Evolutionary conservation across 2,113 vertebrate genomes (phyloP).

Genomic region (Cairina moschata): DNA sequence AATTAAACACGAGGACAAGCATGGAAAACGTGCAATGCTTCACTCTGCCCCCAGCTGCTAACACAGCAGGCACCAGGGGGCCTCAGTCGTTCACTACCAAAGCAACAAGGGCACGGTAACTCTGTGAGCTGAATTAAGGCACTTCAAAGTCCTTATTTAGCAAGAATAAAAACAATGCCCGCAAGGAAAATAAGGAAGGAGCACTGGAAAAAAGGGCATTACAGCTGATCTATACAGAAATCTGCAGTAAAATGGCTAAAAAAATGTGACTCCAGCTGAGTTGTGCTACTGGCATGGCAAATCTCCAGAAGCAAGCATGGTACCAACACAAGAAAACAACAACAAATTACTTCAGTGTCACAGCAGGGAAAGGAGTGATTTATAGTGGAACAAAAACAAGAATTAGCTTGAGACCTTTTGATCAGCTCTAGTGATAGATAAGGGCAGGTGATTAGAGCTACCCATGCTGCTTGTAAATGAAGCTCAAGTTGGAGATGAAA

Average conservation of each 20-base stretch:
- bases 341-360: not conserved
- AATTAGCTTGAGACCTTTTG: not conserved
- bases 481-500: not conserved
- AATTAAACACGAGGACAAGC: not conserved
- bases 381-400: not conserved
- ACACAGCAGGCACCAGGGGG: conserved; percentile 12
- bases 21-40: not conserved
- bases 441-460: not conserved
- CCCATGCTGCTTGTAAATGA: not conserved
- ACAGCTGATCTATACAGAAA: not conserved
- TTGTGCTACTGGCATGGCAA: not conserved
- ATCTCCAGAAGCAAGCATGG: not conserved
- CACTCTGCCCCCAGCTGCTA: not conserved
- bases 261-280: not conserved
- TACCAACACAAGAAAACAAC: not conserved
- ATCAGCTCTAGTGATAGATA: not conserved
- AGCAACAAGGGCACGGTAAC: not conserved
- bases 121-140: not conserved
- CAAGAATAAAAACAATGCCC: not conserved
- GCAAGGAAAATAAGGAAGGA: not conserved
- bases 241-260: not conserved
- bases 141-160: not conserved
- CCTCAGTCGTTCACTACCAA: not conserved
- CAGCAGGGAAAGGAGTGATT: not conserved
- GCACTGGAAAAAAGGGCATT: not conserved